phyloP scores from a whole-genome alignment of 2,888 invertebrate species.

The Dione juno region DNA sequence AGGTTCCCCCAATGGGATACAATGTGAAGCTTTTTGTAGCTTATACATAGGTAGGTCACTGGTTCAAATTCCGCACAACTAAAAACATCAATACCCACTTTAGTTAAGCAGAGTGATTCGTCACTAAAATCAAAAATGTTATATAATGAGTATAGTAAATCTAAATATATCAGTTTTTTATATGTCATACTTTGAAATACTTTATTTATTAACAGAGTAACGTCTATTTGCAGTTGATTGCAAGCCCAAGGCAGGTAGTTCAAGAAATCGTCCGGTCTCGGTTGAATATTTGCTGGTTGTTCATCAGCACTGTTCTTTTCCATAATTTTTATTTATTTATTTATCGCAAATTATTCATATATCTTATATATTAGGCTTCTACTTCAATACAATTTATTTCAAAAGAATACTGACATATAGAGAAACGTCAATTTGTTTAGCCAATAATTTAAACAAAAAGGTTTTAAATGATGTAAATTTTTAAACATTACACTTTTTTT shows the following conservation, averaged over 20 bases:
- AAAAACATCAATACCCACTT: too few relatives aligned
- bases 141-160: background rate
- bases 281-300: constrained; percentile 31
- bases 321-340: constrained; percentile 10
- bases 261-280: constrained; percentile 50
- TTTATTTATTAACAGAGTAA: constrained; percentile 49
- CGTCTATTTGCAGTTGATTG: constrained; percentile 50
- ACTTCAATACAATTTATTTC: background rate
- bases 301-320: constrained; percentile 38
- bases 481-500: too few relatives aligned
- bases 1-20: too few relatives aligned
- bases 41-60: too few relatives aligned
- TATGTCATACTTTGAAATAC: constrained; percentile 37
- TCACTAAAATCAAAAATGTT: background rate
- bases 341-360: background rate
- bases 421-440: background rate
- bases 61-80: too few relatives aligned
- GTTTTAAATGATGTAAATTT: background rate
- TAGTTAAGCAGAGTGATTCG: too few relatives aligned
- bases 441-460: background rate
- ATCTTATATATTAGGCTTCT: background rate
- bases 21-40: too few relatives aligned
- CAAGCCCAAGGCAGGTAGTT: constrained; percentile 62
- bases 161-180: background rate
- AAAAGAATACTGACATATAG: background rate